These are phyloP conservation scores for Brachionus rotundiformis DNA, from an alignment of 1,140 invertebrate genomes.

Conservation along the genomic window DNA sequence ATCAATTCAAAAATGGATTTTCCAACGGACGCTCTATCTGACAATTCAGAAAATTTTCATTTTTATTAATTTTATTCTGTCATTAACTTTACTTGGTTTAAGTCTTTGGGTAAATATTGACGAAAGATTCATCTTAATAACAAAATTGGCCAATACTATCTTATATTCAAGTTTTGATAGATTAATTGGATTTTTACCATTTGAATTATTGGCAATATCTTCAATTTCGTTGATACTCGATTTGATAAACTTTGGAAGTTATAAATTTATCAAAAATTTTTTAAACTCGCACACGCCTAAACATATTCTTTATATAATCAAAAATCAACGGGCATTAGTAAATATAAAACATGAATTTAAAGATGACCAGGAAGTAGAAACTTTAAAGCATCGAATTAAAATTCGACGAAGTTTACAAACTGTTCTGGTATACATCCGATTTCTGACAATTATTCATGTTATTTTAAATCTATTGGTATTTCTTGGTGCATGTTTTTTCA, in stretches of 20 bases:
- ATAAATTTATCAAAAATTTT: conserved; percentile 6
- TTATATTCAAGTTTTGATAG: conserved; percentile 40
- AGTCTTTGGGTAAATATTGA: conserved; percentile 32
- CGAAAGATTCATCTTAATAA: neutral
- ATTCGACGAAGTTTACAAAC: conserved; percentile 8
- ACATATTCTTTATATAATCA: neutral
- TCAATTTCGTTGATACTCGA: neutral
- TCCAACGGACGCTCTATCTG: neutral
- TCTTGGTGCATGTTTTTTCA: conserved; percentile 1
- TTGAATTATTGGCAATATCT: conserved; percentile 13
- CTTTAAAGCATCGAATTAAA: conserved; percentile 10
- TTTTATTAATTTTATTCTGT: neutral
- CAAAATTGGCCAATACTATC: neutral
- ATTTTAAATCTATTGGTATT: neutral
- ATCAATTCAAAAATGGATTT: neutral
- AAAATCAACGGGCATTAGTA: conserved; percentile 4
- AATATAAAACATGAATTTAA: conserved; percentile 16
- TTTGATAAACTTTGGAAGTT: neutral
- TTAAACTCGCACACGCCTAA: neutral
- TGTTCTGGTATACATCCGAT: neutral
- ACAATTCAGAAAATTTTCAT: neutral
- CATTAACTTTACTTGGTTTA: neutral
- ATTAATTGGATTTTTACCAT: conserved; percentile 3
- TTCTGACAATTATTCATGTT: neutral
- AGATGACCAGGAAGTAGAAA: neutral